These are phyloP conservation scores for Bradypodion pumilum DNA, from an alignment of 2,797 vertebrate genomes.

Conservation along the genomic window DNA sequence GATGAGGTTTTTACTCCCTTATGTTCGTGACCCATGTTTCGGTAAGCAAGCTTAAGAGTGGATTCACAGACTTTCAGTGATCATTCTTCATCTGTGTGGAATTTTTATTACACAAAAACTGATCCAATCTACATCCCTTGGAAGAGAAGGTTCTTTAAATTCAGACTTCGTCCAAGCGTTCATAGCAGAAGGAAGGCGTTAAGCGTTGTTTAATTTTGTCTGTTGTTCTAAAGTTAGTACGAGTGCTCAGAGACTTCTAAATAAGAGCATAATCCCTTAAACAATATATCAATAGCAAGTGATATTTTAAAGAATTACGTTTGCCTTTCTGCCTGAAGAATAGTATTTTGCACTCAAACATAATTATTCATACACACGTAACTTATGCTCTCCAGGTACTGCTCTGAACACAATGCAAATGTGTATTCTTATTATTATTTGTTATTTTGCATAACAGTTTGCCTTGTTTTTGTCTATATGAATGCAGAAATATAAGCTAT, in stretches of 20 bases:
- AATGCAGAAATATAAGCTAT: too few species aligned
- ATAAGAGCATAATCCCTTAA: constrained; percentile 48
- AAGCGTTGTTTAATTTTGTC: background rate
- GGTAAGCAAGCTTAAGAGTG: background rate
- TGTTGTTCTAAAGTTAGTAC: background rate
- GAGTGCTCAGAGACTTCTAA: constrained; percentile 41
- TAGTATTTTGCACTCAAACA: background rate
- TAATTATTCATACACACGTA: background rate
- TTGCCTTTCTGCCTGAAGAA: constrained; percentile 13
- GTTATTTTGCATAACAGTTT: constrained; percentile 24
- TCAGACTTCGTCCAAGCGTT: background rate
- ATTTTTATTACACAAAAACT: background rate
- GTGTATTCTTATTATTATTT: background rate
- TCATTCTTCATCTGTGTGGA: background rate
- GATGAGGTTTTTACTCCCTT: background rate
- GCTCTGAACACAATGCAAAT: constrained; percentile 32
- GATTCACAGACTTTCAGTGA: background rate
- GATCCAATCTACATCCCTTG: background rate
- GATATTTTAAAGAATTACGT: constrained; percentile 5
- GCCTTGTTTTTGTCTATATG: constrained; percentile 22
- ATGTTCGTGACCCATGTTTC: background rate
- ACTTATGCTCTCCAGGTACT: background rate
- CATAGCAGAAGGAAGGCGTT: background rate
- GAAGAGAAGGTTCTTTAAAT: background rate
- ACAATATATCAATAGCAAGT: background rate